Evolutionary conservation across 2,797 vertebrate species (phyloP).

Genomic region (Pangasius krempfi): DNA sequence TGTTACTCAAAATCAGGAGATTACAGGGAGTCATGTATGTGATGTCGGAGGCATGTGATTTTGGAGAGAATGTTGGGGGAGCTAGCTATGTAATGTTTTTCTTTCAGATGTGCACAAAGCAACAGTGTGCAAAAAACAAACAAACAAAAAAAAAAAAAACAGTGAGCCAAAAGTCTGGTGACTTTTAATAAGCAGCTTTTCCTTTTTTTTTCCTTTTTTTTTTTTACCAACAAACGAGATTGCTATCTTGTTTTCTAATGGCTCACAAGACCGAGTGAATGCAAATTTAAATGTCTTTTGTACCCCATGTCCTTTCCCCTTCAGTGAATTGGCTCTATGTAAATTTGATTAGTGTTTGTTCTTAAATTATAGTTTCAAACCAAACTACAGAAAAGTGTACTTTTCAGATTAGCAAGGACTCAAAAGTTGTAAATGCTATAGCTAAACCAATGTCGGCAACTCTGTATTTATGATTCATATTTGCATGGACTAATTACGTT

Average conservation of each 20-base stretch:
- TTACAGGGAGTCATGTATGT: background rate
- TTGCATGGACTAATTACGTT: background rate
- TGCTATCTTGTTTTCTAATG: background rate
- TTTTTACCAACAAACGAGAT: background rate
- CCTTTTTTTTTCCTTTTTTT: background rate
- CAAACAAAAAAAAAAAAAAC: background rate
- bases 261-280: background rate
- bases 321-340: background rate
- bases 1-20: background rate
- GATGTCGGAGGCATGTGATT: background rate
- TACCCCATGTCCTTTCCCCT: background rate
- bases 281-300: background rate
- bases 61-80: background rate
- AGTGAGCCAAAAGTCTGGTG: background rate
- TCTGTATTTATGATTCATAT: constrained; percentile 1
- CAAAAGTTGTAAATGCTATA: background rate
- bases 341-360: background rate
- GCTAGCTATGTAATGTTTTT: background rate
- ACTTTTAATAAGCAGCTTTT: background rate
- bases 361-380: background rate
- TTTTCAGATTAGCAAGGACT: background rate
- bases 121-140: background rate
- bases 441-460: background rate
- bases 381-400: background rate
- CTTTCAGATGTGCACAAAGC: background rate